Evolutionary conservation across 2,888 invertebrate genomes (phyloP).

Genomic region (Temnothorax unifasciatus): DNA sequence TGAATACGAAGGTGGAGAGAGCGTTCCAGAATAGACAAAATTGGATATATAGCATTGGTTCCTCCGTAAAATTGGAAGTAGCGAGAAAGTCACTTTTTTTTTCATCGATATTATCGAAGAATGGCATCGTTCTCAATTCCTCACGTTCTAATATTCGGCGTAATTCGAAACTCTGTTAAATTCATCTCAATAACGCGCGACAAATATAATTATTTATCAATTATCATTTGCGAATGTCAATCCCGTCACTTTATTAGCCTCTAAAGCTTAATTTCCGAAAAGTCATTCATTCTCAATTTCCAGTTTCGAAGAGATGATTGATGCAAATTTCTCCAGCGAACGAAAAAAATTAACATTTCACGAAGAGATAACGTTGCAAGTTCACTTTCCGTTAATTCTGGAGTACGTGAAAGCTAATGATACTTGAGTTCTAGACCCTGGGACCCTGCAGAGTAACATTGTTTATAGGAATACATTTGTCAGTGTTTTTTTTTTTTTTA

Average conservation of each 20-base stretch:
- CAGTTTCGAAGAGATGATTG: neutral
- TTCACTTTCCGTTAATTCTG: neutral
- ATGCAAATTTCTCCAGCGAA: neutral
- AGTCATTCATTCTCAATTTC: neutral
- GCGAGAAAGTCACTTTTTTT: neutral
- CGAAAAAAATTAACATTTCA: neutral
- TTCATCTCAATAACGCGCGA: neutral
- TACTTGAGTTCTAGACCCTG: neutral
- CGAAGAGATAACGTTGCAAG: neutral
- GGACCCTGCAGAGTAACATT: neutral
- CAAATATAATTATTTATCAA: neutral
- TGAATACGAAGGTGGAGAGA: neutral
- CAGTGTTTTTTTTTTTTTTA: neutral
- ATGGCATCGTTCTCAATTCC: neutral
- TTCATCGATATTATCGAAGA: neutral
- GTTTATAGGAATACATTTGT: neutral
- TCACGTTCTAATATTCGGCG: neutral
- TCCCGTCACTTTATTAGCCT: neutral
- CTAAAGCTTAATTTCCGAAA: conserved; percentile 5
- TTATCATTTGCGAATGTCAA: neutral
- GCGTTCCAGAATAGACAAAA: neutral
- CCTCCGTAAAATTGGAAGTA: neutral
- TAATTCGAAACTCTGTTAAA: neutral
- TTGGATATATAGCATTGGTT: neutral
- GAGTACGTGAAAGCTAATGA: neutral